Conservation (phyloP, 2,113 vertebrate species). For the Sclerurus mexicanus region DNA sequence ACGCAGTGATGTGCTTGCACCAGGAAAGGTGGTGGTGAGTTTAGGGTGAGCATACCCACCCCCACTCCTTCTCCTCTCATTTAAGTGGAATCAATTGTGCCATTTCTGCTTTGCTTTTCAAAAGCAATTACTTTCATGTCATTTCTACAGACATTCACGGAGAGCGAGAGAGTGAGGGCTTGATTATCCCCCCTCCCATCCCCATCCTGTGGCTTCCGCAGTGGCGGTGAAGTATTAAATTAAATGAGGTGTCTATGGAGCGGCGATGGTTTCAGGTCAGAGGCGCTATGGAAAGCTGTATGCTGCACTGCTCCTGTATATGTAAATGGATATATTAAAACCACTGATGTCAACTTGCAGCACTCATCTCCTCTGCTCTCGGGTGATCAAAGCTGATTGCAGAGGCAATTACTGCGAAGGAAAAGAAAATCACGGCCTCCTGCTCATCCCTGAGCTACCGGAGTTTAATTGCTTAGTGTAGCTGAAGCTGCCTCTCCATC, state of each 20-base stretch:
- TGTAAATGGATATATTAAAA: constrained; percentile 81
- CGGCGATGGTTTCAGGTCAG: constrained; percentile 83
- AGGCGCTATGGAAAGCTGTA: constrained; percentile 68
- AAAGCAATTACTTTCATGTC: constrained; percentile 92
- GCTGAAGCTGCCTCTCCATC: constrained; percentile 75
- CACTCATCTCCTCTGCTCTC: constrained; percentile 75
- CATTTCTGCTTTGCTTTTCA: constrained; percentile 86
- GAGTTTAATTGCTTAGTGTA: constrained; percentile 91
- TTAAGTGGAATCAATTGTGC: constrained; percentile 88
- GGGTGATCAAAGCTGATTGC: constrained; percentile 85
- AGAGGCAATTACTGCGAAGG: constrained; percentile 83
- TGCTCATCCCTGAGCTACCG: constrained; percentile 77
- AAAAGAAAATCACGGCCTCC: constrained; percentile 77
- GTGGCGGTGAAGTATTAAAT: constrained; percentile 89
- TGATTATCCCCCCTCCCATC: constrained; percentile 88
- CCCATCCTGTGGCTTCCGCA: constrained; percentile 77
- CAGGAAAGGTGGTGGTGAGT: constrained; percentile 64
- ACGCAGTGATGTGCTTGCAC: not conserved
- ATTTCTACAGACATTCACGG: constrained; percentile 88
- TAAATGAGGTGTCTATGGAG: constrained; percentile 92
- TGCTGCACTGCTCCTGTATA: constrained; percentile 67
- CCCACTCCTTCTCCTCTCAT: constrained; percentile 69
- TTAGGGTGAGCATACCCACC: constrained; percentile 69
- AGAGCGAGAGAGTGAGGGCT: constrained; percentile 75
- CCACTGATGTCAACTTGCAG: constrained; percentile 80